A percentile compares a stretch with the other conserved stretches of the same genome.
Evolutionary conservation across 2,113 vertebrate species (phyloP).

Genomic region (Pomatostomus ruficeps): DNA sequence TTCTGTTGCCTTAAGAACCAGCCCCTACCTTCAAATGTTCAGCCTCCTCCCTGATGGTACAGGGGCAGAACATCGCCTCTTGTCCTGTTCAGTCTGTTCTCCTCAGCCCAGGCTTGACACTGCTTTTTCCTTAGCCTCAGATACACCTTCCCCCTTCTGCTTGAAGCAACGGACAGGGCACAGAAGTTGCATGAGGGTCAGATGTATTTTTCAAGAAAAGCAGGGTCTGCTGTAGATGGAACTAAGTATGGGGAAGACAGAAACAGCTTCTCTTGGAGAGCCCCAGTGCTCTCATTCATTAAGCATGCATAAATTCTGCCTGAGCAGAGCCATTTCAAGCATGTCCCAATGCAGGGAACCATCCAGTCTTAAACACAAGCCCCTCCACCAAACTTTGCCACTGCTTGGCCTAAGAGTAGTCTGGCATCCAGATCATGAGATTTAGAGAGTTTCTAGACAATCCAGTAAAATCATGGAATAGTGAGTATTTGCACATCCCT

Average conservation of each 20-base stretch:
- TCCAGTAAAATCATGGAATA: background rate
- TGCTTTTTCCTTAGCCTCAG: background rate
- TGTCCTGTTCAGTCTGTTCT: background rate
- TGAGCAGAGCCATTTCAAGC: background rate
- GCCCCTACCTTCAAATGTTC: background rate
- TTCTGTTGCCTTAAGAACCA: background rate
- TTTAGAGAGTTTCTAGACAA: background rate
- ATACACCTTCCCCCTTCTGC: background rate
- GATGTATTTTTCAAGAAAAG: background rate
- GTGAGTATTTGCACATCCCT: rapidly evolving
- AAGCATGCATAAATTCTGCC: background rate
- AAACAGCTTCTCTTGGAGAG: background rate
- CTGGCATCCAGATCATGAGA: background rate
- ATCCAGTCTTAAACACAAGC: rapidly evolving
- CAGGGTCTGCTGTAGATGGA: background rate
- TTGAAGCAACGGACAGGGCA: background rate
- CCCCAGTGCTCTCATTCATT: background rate
- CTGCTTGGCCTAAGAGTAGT: background rate
- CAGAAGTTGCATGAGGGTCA: background rate
- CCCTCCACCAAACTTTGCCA: background rate
- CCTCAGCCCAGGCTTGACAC: background rate
- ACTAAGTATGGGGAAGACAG: background rate
- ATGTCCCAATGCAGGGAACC: background rate
- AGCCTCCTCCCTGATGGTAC: background rate
- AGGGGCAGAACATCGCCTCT: background rate